Evolutionary conservation across 2,888 invertebrate species (phyloP).

Genomic region (Campopleginae sp.): DNA sequence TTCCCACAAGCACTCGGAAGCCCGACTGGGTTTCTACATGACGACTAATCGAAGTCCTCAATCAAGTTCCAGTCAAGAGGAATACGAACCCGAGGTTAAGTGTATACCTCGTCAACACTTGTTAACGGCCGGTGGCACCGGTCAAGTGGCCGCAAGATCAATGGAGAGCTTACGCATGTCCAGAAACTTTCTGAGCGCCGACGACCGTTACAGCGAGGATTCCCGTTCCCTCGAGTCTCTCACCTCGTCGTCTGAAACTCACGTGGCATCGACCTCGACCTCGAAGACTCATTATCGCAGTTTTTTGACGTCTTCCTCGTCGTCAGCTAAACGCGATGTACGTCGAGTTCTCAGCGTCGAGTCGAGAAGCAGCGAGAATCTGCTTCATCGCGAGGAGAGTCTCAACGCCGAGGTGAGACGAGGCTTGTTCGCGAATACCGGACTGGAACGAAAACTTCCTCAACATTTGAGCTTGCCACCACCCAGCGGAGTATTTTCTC

Average conservation of each 20-base stretch:
- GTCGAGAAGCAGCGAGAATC: conserved; percentile 87
- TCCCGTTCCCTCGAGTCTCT: conserved; percentile 80
- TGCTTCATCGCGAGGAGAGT: conserved; percentile 86
- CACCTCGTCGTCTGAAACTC: conserved; percentile 85
- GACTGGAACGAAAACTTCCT: conserved; percentile 86
- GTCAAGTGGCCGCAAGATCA: conserved; percentile 87
- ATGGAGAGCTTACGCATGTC: conserved; percentile 89
- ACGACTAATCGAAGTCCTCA: conserved; percentile 86
- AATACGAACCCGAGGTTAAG: conserved; percentile 87
- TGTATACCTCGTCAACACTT: conserved; percentile 77
- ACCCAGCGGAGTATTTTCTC: conserved; percentile 86
- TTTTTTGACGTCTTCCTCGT: conserved; percentile 88
- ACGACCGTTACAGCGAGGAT: conserved; percentile 81
- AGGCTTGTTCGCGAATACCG: conserved; percentile 88
- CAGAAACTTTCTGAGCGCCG: conserved; percentile 84
- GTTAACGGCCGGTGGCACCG: conserved; percentile 73
- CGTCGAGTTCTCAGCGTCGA: conserved; percentile 85
- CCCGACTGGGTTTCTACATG: conserved; percentile 86
- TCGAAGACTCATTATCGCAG: conserved; percentile 87
- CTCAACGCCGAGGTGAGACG: conserved; percentile 88
- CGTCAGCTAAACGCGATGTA: conserved; percentile 87
- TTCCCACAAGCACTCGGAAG: conserved; percentile 83
- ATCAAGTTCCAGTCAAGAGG: conserved; percentile 90
- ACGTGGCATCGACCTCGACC: conserved; percentile 83
- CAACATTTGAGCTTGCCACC: conserved; percentile 90